Percentiles rank a stretch among this genome's conserved stretches.
Evolutionary conservation across 2,113 vertebrate species (phyloP).

Genomic region (Cyanoderma ruficeps): DNA sequence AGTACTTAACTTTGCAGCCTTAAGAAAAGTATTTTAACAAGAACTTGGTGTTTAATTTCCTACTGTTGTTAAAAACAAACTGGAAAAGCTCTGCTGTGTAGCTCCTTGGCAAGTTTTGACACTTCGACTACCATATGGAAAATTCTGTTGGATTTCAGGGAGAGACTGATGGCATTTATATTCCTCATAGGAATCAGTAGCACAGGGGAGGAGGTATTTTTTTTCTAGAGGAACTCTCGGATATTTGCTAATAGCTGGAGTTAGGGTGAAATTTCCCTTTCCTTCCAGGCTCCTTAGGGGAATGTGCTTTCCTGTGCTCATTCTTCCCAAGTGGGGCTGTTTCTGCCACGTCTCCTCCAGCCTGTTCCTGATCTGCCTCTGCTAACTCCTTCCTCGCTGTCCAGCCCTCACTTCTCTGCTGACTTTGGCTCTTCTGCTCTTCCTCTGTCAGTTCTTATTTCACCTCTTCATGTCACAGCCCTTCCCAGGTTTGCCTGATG

Average conservation of each 20-base stretch:
- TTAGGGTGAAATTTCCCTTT: not conserved
- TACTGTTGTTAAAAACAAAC: not conserved
- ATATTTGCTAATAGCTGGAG: accelerated
- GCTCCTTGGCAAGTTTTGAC: not conserved
- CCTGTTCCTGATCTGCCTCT: not conserved
- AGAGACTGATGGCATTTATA: not conserved
- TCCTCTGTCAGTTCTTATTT: not conserved
- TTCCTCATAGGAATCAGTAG: not conserved
- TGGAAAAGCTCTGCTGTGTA: not conserved
- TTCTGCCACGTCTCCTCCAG: not conserved
- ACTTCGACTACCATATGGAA: not conserved
- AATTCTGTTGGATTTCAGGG: not conserved
- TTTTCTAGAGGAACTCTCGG: not conserved
- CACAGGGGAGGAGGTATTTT: not conserved
- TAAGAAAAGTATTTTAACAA: not conserved
- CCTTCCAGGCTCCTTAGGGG: not conserved
- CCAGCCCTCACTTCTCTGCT: not conserved
- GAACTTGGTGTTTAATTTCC: not conserved
- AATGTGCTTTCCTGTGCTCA: not conserved
- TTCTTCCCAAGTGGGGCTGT: not conserved
- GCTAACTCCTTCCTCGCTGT: accelerated
- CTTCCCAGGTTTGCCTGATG: not conserved
- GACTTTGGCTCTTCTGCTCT: not conserved
- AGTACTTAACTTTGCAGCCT: not conserved
- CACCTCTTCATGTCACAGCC: not conserved